Evolutionary conservation across 2,888 invertebrate genomes (phyloP).

Genomic region (Ormyrus pomaceus): DNA sequence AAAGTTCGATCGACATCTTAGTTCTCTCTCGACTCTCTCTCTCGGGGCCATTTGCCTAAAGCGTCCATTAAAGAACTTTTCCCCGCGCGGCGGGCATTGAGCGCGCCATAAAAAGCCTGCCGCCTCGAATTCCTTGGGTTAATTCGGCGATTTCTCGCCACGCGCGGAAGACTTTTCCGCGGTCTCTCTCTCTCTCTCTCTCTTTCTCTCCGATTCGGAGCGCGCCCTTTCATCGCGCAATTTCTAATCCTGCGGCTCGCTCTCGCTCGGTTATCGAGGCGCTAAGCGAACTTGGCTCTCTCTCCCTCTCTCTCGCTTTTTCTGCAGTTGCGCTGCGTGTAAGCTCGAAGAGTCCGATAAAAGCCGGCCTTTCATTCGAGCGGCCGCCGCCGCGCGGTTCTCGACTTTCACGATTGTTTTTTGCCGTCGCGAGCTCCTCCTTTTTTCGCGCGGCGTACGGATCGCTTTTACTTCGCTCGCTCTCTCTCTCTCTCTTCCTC

Average conservation of each 20-base stretch:
- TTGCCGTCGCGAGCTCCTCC: neutral
- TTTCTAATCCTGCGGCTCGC: conserved; percentile 13
- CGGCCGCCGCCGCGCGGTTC: conserved; percentile 52
- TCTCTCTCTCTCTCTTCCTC: neutral
- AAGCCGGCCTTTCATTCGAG: conserved; percentile 55
- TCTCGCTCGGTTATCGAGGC: conserved; percentile 25
- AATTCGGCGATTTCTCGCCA: conserved; percentile 1
- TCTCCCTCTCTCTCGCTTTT: conserved; percentile 22
- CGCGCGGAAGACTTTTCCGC: neutral
- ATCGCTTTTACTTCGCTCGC: too few species aligned
- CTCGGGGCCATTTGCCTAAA: too few species aligned
- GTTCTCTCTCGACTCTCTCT: neutral
- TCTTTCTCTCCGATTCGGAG: neutral
- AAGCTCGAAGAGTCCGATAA: conserved; percentile 40
- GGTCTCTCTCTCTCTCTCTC: neutral
- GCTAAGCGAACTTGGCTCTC: conserved; percentile 44
- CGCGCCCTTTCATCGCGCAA: neutral
- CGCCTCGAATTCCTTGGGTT: too few species aligned
- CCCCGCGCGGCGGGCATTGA: too few species aligned
- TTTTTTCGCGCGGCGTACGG: too few species aligned
- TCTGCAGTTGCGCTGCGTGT: neutral
- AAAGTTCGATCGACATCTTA: neutral
- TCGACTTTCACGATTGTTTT: conserved; percentile 21
- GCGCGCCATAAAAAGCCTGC: too few species aligned
- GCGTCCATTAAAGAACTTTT: too few species aligned